Evolutionary conservation across 2,113 vertebrate genomes (phyloP).

Genomic region (Macaca nemestrina): DNA sequence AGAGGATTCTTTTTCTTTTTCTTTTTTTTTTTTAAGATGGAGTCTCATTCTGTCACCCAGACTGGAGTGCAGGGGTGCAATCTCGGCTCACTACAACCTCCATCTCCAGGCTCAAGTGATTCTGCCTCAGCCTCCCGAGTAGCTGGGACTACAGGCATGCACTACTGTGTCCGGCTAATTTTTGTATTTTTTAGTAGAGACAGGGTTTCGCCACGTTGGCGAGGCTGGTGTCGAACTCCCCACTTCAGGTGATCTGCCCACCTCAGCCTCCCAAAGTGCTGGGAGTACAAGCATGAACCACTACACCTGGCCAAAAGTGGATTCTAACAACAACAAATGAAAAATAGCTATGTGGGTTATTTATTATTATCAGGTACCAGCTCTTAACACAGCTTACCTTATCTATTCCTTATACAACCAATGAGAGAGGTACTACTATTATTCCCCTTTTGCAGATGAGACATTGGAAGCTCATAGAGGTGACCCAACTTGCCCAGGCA

Average conservation of each 20-base stretch:
- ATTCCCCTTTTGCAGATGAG: not conserved
- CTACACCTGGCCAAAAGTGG: not conserved
- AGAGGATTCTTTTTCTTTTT: not conserved
- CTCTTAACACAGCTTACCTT: not conserved
- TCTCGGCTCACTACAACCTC: not conserved
- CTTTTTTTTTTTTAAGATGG: not conserved
- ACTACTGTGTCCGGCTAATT: not conserved
- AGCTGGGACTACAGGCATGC: not conserved
- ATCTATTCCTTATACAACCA: not conserved
- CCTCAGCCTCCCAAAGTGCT: not conserved
- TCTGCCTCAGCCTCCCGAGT: not conserved
- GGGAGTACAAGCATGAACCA: not conserved
- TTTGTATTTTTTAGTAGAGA: not conserved
- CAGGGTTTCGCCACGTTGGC: not conserved
- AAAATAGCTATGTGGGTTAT: not conserved
- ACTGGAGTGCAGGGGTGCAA: not conserved
- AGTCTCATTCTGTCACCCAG: not conserved
- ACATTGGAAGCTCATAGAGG: not conserved
- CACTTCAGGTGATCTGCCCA: not conserved
- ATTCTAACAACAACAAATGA: not conserved
- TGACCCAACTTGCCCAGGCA: not conserved
- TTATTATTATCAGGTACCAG: not conserved
- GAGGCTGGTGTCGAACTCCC: not conserved
- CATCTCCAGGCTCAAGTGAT: not conserved
- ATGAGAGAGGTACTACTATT: not conserved